Evolutionary conservation across 2,888 invertebrate genomes (phyloP).

Genomic region (Phaonia tiefii): DNA sequence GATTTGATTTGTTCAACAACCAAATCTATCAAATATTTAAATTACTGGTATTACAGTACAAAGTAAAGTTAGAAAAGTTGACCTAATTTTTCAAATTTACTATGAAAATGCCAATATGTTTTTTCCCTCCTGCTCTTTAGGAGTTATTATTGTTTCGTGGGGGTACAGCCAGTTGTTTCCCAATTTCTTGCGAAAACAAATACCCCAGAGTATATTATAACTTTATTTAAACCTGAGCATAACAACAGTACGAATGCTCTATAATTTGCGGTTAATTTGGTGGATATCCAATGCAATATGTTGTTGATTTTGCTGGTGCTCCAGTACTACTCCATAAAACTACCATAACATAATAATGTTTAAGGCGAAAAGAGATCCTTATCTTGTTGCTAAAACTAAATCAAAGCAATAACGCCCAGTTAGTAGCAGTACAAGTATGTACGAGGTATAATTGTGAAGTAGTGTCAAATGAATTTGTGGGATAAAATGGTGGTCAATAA

Average conservation of each 20-base stretch:
- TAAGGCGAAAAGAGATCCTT: background rate
- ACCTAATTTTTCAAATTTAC: constrained; percentile 17
- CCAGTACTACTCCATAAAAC: background rate
- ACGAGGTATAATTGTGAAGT: background rate
- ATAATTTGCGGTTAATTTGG: constrained; percentile 14
- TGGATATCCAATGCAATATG: background rate
- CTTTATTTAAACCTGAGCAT: background rate
- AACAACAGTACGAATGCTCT: background rate
- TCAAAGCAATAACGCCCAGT: constrained; percentile 10
- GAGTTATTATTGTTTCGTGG: background rate
- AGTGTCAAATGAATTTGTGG: background rate
- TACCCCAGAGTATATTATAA: constrained; percentile 3
- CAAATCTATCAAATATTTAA: constrained; percentile 38
- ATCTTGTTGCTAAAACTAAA: constrained; percentile 12
- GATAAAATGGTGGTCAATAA: no score
- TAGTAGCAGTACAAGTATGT: background rate
- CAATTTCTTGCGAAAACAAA: background rate
- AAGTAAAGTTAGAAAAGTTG: constrained; percentile 15
- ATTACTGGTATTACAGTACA: background rate
- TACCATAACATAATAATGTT: constrained; percentile 9
- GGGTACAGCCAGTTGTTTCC: background rate
- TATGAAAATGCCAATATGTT: constrained; percentile 9
- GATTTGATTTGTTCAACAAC: constrained; percentile 3
- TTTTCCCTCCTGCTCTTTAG: background rate
- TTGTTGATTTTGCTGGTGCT: background rate